phyloP scores from a whole-genome alignment of 2,888 invertebrate genomes.

The Cosmia pyralina region DNA sequence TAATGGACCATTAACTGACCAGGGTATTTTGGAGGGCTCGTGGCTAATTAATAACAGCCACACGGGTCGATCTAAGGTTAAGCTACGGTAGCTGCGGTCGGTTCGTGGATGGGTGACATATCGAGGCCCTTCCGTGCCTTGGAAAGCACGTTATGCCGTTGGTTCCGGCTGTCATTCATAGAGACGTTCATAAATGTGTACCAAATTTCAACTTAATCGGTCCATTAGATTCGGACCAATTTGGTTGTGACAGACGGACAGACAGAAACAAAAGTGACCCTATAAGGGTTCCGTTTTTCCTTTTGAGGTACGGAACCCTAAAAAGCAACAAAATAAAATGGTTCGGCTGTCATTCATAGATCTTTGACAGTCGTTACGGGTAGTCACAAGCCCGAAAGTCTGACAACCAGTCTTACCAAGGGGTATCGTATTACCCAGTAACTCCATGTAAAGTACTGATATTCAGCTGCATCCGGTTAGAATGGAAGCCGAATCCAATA shows the following conservation, averaged over 20 bases:
- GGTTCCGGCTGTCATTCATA: background rate
- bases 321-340: too few species aligned
- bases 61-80: background rate
- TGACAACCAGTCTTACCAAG: background rate
- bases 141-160: background rate
- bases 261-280: too few species aligned
- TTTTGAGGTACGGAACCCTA: too few species aligned
- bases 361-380: background rate
- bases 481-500: too few species aligned
- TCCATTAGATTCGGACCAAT: too few species aligned
- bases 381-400: background rate
- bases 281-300: too few species aligned
- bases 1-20: constrained; percentile 10
- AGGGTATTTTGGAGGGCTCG: background rate
- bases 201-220: too few species aligned
- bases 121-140: background rate
- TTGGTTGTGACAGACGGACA: too few species aligned
- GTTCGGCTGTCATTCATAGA: background rate
- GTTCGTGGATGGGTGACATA: background rate
- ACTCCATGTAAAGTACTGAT: background rate
- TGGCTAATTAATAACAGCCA: background rate
- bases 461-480: background rate
- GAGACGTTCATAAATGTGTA: too few species aligned
- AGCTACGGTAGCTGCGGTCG: background rate
- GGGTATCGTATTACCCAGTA: background rate